phyloP scores from a whole-genome alignment of 2,113 vertebrate species.

The Nymphicus hollandicus region DNA sequence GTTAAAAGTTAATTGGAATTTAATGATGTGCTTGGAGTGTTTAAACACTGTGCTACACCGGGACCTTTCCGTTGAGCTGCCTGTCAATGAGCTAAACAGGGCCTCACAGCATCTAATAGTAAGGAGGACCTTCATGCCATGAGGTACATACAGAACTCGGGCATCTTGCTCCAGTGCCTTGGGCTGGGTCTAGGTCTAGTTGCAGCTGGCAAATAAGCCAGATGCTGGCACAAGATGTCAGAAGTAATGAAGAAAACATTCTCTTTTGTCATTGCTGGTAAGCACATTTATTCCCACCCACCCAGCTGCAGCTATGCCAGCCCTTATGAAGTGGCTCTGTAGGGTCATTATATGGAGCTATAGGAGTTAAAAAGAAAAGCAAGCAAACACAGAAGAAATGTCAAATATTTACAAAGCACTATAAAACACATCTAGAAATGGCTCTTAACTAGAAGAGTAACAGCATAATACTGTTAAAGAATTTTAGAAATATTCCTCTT shows the following conservation, averaged over 20 bases:
- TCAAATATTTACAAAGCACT: constrained; percentile 15
- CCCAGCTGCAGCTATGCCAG: not conserved
- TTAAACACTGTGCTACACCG: fast-evolving
- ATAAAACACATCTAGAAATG: not conserved
- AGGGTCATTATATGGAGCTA: not conserved
- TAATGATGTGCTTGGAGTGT: not conserved
- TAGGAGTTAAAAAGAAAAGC: not conserved
- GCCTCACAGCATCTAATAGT: not conserved
- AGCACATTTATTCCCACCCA: not conserved
- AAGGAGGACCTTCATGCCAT: not conserved
- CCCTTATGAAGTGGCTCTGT: not conserved
- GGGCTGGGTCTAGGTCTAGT: not conserved
- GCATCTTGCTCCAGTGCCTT: not conserved
- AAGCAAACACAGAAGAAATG: not conserved
- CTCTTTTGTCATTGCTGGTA: not conserved
- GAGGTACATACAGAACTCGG: not conserved
- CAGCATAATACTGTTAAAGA: not conserved
- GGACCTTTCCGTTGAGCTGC: not conserved
- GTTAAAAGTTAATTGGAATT: not conserved
- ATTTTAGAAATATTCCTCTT: not conserved
- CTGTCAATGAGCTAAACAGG: not conserved
- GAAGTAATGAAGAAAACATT: not conserved
- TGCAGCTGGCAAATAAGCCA: not conserved
- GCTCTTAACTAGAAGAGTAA: not conserved
- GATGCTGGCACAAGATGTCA: not conserved